Base-by-base conservation (phyloP, 2,888 invertebrate genomes). In the Pegoplata infirma region DNA sequence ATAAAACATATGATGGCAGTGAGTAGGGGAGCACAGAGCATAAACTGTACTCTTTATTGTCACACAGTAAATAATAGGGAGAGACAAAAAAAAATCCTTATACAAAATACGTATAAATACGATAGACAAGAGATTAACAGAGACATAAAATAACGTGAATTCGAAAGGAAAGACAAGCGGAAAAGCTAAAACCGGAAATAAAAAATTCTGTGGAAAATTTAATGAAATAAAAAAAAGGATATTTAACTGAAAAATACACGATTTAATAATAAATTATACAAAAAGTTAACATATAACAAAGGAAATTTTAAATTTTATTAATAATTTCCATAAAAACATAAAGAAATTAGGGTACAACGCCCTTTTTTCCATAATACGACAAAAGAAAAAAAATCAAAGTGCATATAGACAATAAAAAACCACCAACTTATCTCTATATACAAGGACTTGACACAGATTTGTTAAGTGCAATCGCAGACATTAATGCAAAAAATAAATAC, bases 371-470 rank as follows among this genome's bases (percentile, higher is more conserved):
- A 66, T 28, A 59, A 64, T 58, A 44, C n/a, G 21, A 32, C 23
- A 51, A 44, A 44, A 56, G 32, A 23, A 49, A 47, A 40, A 66
- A 67, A 63, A 63, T 40, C 36, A 75, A 72, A 71, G 14, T 71
- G 56, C 51, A 76, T 64, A 40, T 44, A 49, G 64, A 66, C 66
- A 56, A 61, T 32, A 69, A 66, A 78, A 46, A 36, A 59, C 14
- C 47, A 64, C 16, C 51, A 61, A 67, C 67, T 76, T 67, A 63
- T 28, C 19, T 16, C 47, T 23, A 28, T 67, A 49, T 75, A 61
- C 79, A 79, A 79, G 79, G 79, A 79, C 78, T 80, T 83, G 83
- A 83, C 83, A 83, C 82, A 83, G 82, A 82, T 83, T 82, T 77
- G 28, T 28, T 47, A 46, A 69, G 53, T 80, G 75, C 71, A 78